Conservation (phyloP, 2,113 vertebrate species). For the Peromyscus polionotus region DNA sequence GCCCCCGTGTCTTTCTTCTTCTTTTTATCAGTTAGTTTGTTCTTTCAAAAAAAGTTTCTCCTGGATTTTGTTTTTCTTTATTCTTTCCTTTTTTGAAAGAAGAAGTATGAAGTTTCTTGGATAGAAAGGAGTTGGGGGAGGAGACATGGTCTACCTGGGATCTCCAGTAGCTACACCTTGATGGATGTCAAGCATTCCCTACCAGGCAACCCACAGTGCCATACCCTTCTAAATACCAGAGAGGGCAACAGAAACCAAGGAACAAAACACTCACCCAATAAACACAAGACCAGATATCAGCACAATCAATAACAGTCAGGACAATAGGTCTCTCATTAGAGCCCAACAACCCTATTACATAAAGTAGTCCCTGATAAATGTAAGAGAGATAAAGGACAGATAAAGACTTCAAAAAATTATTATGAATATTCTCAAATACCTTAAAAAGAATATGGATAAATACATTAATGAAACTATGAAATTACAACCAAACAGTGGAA, state of each 20-base stretch:
- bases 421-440: not conserved
- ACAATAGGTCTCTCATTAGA: too few relatives aligned
- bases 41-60: not conserved
- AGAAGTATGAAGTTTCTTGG: not conserved
- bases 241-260: too few relatives aligned
- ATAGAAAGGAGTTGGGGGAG: not conserved
- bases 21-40: not conserved
- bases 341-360: too few relatives aligned
- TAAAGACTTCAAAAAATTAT: too few relatives aligned
- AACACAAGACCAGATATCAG: too few relatives aligned
- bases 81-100: not conserved
- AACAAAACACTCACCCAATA: too few relatives aligned
- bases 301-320: too few relatives aligned
- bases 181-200: not conserved
- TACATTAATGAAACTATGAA: not conserved
- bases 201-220: not conserved
- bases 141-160: not conserved
- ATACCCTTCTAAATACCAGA: too few relatives aligned
- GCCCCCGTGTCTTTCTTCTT: not conserved
- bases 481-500: not conserved
- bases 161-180: not conserved
- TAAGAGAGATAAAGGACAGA: too few relatives aligned
- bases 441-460: not conserved
- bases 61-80: not conserved
- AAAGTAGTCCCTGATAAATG: too few relatives aligned